Evolutionary conservation across 2,113 vertebrate species (phyloP), one percentile per base, ranked within the genome.

Genomic region (Silurus asotus): DNA sequence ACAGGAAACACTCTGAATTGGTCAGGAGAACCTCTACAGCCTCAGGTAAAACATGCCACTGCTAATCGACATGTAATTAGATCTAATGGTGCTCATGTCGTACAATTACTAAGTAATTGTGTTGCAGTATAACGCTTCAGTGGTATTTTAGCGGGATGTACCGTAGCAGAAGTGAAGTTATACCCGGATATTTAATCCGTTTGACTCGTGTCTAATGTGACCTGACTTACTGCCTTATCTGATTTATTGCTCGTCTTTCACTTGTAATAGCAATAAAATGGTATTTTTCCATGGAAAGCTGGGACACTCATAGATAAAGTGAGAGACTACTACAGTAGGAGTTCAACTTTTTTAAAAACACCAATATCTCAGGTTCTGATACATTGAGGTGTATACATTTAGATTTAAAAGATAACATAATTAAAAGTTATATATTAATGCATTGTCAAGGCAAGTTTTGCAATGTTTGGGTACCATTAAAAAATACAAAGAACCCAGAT

Each of bases 1-100:
- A 96, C 87, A 95, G 96, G 88, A 99, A 98, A 75, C 93, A 94
- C 89, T 91, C 95, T 7, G 97, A 98, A 8, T 93, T 95, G 25
- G 94, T 95, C 84, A 94, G 96, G 88, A 95, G 96, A n/a, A 95
- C 96, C 17, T 98, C 97, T 62, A 83, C 94, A 0, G 90, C 93
- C 0, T 94, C 97, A 14, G 97, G 98, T 98, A 95, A 93, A 82
- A 69, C 55, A 9, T 49, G 53, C 70, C 37, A 80, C 49, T 75
- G 48, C 1, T 75, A 51, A 51, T 49, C 72, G 0, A 2, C 74
- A 7, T 2, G 13, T 11, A 53, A 49, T n/a, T 13, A 3, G 49
- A 6, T 23, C 14, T 14, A 25, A 77, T 55, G 74, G 11, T 77
- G 51, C n/a, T 4, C 3, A 25, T 55, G 13, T 49, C 70, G 2